phyloP scores from a whole-genome alignment of 1,140 invertebrate species.

The Drosophila ficusphila region DNA sequence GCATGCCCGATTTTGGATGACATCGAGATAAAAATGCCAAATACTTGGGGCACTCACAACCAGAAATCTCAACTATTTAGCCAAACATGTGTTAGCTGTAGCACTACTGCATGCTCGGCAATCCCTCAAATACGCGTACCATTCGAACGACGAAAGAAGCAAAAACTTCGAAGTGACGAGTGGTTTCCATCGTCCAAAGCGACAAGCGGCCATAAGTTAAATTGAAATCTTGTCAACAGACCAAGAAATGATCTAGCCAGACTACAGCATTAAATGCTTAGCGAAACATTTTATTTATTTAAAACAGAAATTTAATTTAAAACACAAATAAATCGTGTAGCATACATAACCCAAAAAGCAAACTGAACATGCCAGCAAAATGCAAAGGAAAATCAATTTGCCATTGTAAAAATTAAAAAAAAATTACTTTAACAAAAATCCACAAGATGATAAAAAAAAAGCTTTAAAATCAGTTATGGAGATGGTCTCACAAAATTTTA shows the following conservation, averaged over 20 bases:
- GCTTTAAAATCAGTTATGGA: too few relatives aligned
- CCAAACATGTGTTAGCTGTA: slow-evolving; percentile 75
- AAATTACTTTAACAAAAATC: too few relatives aligned
- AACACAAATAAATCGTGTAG: slow-evolving; percentile 52
- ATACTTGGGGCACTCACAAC: slow-evolving; percentile 48
- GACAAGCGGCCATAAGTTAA: slow-evolving; percentile 57
- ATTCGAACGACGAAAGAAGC: not conserved
- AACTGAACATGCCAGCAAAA: slow-evolving; percentile 21
- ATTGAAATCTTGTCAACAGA: slow-evolving; percentile 69
- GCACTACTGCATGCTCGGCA: slow-evolving; percentile 59
- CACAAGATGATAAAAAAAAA: too few relatives aligned
- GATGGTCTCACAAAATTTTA: not conserved
- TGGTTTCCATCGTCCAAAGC: slow-evolving; percentile 41
- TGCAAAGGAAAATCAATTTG: slow-evolving; percentile 41
- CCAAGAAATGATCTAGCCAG: slow-evolving; percentile 55
- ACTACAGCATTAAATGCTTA: slow-evolving; percentile 10
- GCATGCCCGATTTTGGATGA: slow-evolving; percentile 43
- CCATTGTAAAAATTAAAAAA: slow-evolving; percentile 11
- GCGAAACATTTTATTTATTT: slow-evolving; percentile 40
- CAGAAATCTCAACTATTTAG: slow-evolving; percentile 76
- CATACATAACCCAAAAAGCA: slow-evolving; percentile 24
- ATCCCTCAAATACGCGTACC: slow-evolving; percentile 73
- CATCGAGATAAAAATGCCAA: slow-evolving; percentile 62
- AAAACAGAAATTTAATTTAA: slow-evolving; percentile 54
- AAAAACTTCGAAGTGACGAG: slow-evolving; percentile 1